Evolutionary conservation across 2,113 vertebrate species (phyloP).

Genomic region (Coracopsis vasa): DNA sequence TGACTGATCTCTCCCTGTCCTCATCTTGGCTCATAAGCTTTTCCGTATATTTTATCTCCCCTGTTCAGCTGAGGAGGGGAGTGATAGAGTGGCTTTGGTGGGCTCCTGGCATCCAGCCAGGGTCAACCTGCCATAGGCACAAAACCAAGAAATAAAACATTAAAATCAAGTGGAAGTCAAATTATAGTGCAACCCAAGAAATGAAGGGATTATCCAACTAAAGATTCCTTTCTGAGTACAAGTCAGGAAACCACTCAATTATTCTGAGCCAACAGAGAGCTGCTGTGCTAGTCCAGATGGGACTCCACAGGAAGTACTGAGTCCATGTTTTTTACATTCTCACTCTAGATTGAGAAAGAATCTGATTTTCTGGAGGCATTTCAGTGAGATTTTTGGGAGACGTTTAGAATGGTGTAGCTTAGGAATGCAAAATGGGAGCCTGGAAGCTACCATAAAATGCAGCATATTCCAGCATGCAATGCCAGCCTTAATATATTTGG

Average conservation of each 20-base stretch:
- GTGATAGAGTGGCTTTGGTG: neutral
- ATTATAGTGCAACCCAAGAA: neutral
- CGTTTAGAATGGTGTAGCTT: neutral
- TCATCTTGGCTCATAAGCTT: neutral
- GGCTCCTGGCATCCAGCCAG: neutral
- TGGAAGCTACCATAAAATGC: neutral
- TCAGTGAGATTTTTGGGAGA: neutral
- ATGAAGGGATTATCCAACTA: neutral
- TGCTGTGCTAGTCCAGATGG: constrained; percentile 8
- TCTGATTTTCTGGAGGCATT: neutral
- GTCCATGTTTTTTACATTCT: neutral
- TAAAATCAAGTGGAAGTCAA: neutral
- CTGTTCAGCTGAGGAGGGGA: neutral
- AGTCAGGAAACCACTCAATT: neutral
- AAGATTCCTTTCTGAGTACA: neutral
- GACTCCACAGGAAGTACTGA: constrained; percentile 6
- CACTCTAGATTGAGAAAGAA: neutral
- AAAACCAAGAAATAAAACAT: neutral
- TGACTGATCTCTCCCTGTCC: neutral
- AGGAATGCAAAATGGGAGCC: neutral
- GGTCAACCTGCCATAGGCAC: neutral
- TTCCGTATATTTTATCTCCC: neutral
- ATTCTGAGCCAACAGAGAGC: neutral
- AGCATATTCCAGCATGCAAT: neutral
- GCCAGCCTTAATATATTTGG: neutral